A percentile compares a stretch with the other conserved stretches of the same genome.
These are phyloP conservation scores for Colletes collaris DNA, from an alignment of 2,888 invertebrate species.

Conservation along the genomic window DNA sequence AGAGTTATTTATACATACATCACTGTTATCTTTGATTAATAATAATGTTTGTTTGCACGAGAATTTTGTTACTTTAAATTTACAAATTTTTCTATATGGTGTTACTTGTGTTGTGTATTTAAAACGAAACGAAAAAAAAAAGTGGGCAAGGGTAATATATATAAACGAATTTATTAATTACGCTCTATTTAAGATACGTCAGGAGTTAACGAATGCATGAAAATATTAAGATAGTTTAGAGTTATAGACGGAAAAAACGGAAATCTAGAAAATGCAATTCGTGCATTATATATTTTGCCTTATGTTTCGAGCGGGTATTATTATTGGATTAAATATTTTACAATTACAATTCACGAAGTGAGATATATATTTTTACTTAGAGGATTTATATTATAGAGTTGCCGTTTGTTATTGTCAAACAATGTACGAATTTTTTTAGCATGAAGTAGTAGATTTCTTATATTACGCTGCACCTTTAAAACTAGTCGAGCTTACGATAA, in stretches of 20 bases:
- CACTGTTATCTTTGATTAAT: conserved; percentile 41
- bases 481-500: conserved; percentile 14
- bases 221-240: conserved; percentile 31
- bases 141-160: conserved; percentile 33
- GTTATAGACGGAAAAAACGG: conserved; percentile 3
- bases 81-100: conserved; percentile 21
- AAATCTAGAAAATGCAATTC: conserved; percentile 19
- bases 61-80: conserved; percentile 33
- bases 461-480: conserved; percentile 10
- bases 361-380: conserved; percentile 8
- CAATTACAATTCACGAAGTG: neutral
- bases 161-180: conserved; percentile 55
- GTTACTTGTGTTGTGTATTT: conserved; percentile 23
- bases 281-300: conserved; percentile 9
- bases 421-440: conserved; percentile 1
- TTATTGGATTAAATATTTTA: conserved; percentile 20
- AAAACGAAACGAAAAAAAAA: conserved; percentile 6
- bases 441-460: conserved; percentile 23
- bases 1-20: conserved; percentile 14
- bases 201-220: conserved; percentile 13
- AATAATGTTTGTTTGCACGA: conserved; percentile 23
- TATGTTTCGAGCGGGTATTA: conserved; percentile 17
- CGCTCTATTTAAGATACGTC: conserved; percentile 22
- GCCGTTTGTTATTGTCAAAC: conserved; percentile 18
- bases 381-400: conserved; percentile 8